phyloP scores from a whole-genome alignment of 2,113 vertebrate genomes.

The Rhinopomastus cyanomelas region DNA sequence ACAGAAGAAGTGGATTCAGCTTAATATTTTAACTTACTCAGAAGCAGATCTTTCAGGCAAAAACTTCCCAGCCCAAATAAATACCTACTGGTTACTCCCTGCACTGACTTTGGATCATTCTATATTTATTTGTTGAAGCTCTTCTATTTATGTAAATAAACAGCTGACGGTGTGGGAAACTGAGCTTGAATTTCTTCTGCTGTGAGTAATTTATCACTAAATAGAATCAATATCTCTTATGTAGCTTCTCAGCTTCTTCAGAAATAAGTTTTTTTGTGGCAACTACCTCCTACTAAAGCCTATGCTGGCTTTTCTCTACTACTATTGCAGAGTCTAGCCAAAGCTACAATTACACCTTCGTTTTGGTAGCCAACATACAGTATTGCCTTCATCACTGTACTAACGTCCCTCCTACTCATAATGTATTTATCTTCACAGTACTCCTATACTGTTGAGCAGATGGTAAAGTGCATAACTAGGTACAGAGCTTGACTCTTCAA shows the following conservation, averaged over 20 bases:
- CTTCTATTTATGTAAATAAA: neutral
- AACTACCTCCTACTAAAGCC: constrained; percentile 8
- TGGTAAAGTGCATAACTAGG: constrained; percentile 59
- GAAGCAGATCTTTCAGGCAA: neutral
- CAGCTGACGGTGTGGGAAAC: neutral
- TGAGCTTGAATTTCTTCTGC: neutral
- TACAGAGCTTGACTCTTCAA: constrained; percentile 42
- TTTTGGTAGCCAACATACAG: constrained; percentile 39
- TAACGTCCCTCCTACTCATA: constrained; percentile 49
- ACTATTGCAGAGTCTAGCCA: neutral
- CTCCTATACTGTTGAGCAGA: constrained; percentile 50
- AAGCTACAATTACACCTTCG: constrained; percentile 55
- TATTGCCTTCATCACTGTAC: constrained; percentile 33
- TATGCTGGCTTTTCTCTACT: neutral
- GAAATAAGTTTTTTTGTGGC: neutral
- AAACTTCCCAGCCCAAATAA: neutral
- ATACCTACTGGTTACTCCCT: neutral
- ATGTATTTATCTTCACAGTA: constrained; percentile 56
- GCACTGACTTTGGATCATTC: neutral
- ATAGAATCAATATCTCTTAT: neutral
- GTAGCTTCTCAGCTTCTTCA: neutral
- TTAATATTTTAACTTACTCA: neutral
- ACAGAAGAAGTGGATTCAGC: neutral
- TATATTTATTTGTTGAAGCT: neutral
- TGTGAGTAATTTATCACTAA: neutral